Base-by-base conservation (phyloP, 2,797 vertebrate species). In the Micromesistius poutassou region DNA sequence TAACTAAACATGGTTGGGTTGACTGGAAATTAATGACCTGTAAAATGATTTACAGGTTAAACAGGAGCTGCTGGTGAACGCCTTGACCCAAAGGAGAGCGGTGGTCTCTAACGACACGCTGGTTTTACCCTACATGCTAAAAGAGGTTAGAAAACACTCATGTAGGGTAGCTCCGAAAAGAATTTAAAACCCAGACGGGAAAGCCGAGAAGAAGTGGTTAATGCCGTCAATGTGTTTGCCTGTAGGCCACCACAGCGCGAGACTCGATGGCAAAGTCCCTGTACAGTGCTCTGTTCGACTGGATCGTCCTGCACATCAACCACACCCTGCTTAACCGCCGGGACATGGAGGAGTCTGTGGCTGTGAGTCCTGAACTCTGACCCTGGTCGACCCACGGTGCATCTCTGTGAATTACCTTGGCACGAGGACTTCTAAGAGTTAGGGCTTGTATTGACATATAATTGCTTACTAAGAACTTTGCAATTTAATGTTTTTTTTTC, bases 241-340 rank as follows among this genome's bases (percentile, higher is more conserved):
- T 79, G 25, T 73, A 99, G 98, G 98, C 97, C 70, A 78, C 92
- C 72, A 92, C 93, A 0, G 93, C 94, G 9, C 94, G 98, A 0
- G 96, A 99, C 90, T 99, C 97, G 28, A 97, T 99, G 98, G 97
- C 98, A 42, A 97, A 96, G 91, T 97, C 95, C 50, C 87, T 99
- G 62, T 99, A 99, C 90, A 91, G 95, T 0, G 95, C 96, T 25
- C 92, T 99, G 77, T 99, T 99, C 71, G 97, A 99, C 68, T 99
- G 98, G 98, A 97, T 99, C 5, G 91, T 98, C 79, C 93, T 99
- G 77, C 93, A 96, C 74, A 97, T 99, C 88, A 99, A 99, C 90
- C 97, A 98, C 0, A 96, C 98, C 0, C 93, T 98, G 70, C 94
- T 99, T 76, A 99, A 98, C 80, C 96, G 95, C 87, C 96, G 94